Percentiles rank a stretch among this genome's conserved stretches.
Evolutionary conservation across 2,113 vertebrate species (phyloP).

Genomic region (Colinus virginianus): DNA sequence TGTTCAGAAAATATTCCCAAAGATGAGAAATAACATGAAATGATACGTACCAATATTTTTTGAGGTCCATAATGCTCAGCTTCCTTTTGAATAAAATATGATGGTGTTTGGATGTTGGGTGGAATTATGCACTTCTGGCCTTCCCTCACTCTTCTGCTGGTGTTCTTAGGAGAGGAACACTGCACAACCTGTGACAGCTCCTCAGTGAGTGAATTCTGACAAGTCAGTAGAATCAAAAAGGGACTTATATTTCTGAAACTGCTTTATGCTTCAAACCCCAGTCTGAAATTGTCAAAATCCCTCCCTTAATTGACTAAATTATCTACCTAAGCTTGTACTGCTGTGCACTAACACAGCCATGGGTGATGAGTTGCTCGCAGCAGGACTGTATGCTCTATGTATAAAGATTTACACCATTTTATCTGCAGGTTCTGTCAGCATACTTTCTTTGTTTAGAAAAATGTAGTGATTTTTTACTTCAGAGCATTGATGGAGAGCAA

Average conservation of each 20-base stretch:
- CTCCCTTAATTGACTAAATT: not conserved
- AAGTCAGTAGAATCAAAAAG: not conserved
- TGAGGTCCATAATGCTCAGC: not conserved
- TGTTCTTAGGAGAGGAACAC: not conserved
- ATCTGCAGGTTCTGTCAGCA: not conserved
- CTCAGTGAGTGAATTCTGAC: not conserved
- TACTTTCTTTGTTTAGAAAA: not conserved
- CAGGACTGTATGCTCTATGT: not conserved
- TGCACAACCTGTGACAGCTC: not conserved
- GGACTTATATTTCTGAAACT: not conserved
- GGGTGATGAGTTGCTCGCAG: not conserved
- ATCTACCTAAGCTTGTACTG: not conserved
- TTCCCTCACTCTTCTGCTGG: not conserved
- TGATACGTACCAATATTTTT: slow-evolving; percentile 37
- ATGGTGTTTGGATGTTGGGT: not conserved
- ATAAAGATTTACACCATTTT: not conserved
- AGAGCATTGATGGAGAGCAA: not conserved
- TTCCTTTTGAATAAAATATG: not conserved
- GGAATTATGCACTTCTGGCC: not conserved
- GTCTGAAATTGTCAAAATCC: not conserved
- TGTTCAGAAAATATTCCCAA: slow-evolving; percentile 11
- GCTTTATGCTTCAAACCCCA: not conserved
- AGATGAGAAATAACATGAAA: slow-evolving; percentile 60
- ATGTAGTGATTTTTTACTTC: not conserved
- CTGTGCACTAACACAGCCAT: not conserved